phyloP scores from a whole-genome alignment of 2,888 invertebrate genomes.

The Homarus gammarus region DNA sequence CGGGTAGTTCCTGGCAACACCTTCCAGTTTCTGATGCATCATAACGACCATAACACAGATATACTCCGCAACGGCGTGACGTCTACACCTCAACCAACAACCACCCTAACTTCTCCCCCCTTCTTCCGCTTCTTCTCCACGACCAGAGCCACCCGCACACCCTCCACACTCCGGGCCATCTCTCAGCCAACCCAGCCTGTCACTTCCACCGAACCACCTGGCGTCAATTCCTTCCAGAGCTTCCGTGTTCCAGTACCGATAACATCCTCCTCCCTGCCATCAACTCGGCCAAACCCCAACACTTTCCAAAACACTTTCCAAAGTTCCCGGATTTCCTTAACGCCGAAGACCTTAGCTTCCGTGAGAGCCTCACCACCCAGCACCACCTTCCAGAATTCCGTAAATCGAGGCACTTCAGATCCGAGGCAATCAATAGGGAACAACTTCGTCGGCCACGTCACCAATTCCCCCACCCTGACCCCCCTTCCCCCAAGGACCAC shows the following conservation, averaged over 20 bases:
- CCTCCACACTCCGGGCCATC: background rate
- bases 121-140: slow-evolving; percentile 47
- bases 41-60: background rate
- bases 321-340: background rate
- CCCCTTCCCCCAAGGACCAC: background rate
- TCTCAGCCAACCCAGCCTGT: background rate
- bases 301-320: slow-evolving; percentile 7
- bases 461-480: background rate
- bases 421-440: background rate
- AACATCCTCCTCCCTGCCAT: background rate
- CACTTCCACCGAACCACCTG: background rate
- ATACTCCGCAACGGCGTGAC: background rate
- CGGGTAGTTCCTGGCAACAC: background rate
- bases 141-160: slow-evolving; percentile 16
- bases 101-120: slow-evolving; percentile 1
- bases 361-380: background rate
- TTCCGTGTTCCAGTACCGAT: slow-evolving; percentile 9
- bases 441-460: background rate
- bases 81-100: background rate
- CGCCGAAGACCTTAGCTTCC: background rate
- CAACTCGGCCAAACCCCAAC: background rate
- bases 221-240: slow-evolving; percentile 11
- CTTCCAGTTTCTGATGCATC: slow-evolving; percentile 16
- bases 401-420: background rate
- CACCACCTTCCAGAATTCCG: background rate